Percentiles rank a stretch among this genome's conserved stretches.
phyloP scores from a whole-genome alignment of 2,888 invertebrate genomes.

The Mayetiola destructor region DNA sequence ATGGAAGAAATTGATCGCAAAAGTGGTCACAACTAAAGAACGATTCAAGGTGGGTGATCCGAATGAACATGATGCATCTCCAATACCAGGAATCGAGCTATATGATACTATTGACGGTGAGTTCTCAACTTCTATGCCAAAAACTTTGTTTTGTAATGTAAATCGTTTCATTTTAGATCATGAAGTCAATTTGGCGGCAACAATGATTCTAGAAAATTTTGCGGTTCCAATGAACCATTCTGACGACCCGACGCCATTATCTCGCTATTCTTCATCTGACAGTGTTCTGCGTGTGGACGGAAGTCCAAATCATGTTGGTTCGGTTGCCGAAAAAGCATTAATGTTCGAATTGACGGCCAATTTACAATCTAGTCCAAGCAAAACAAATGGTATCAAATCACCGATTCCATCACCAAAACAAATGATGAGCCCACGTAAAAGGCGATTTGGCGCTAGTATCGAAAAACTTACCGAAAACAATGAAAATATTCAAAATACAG shows the following conservation, averaged over 20 bases:
- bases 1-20: neutral
- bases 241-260: neutral
- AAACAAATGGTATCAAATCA: neutral
- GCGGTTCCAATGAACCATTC: neutral
- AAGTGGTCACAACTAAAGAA: neutral
- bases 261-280: neutral
- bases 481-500: neutral
- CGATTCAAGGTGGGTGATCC: conserved; percentile 14
- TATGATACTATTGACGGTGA: neutral
- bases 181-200: neutral
- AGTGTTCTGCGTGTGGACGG: conserved; percentile 40
- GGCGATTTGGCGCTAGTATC: neutral
- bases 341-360: neutral
- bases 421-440: neutral
- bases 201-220: neutral
- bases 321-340: neutral
- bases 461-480: neutral
- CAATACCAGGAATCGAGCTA: neutral
- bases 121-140: neutral
- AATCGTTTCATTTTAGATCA: neutral
- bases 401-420: neutral
- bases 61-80: neutral
- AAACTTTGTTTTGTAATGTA: neutral
- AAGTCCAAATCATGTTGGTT: conserved; percentile 23
- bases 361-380: neutral